Evolutionary conservation across 2,888 invertebrate genomes (phyloP).

Genomic region (Lomographa bimaculata): DNA sequence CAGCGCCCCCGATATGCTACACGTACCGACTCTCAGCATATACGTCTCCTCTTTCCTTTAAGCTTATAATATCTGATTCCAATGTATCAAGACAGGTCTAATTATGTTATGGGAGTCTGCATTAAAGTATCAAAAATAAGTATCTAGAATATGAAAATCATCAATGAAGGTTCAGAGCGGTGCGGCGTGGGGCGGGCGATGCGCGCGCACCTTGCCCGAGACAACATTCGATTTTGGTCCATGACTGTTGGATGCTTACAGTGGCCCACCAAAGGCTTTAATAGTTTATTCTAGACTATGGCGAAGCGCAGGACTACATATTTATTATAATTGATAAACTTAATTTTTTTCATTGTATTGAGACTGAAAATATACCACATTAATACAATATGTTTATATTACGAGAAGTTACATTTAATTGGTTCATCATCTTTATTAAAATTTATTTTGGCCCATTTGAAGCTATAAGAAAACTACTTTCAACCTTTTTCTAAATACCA

Average conservation of each 20-base stretch:
- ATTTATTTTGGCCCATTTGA: too few species aligned
- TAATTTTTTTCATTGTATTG: too few species aligned
- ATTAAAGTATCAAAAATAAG: slow-evolving; percentile 61
- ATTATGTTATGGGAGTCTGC: slow-evolving; percentile 36
- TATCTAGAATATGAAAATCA: slow-evolving; percentile 77
- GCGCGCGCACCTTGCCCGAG: slow-evolving; percentile 77
- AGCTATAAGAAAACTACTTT: too few species aligned
- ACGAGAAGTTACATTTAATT: neutral
- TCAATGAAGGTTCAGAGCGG: slow-evolving; percentile 77
- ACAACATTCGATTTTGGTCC: slow-evolving; percentile 84
- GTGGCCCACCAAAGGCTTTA: slow-evolving; percentile 76
- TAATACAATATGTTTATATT: slow-evolving; percentile 1
- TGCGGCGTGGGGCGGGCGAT: slow-evolving; percentile 64
- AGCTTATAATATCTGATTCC: neutral
- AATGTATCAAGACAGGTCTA: slow-evolving; percentile 21
- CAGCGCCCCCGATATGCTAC: slow-evolving; percentile 61
- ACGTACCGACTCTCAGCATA: slow-evolving; percentile 7
- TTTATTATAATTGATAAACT: slow-evolving; percentile 27
- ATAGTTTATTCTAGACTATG: slow-evolving; percentile 77
- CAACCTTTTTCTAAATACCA: too few species aligned
- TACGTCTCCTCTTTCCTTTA: neutral
- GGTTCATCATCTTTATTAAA: slow-evolving; percentile 20
- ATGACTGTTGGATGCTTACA: slow-evolving; percentile 81
- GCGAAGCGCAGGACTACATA: slow-evolving; percentile 53
- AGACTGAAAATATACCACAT: slow-evolving; percentile 1